Percentiles rank a stretch among this genome's conserved stretches.
These are phyloP conservation scores for Patella vulgata DNA, from an alignment of 1,140 invertebrate genomes.

Conservation along the genomic window DNA sequence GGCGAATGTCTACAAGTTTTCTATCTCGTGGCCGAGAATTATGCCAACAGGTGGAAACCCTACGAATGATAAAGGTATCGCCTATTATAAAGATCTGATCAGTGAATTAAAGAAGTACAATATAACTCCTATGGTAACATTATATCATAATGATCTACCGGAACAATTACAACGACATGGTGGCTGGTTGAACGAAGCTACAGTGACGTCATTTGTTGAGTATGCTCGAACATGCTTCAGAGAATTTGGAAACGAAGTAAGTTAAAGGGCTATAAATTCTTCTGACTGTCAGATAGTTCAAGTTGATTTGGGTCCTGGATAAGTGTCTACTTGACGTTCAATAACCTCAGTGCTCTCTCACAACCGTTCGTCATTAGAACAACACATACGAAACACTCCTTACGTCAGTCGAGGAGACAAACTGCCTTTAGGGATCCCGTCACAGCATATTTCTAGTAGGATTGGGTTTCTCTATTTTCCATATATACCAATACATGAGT, in stretches of 20 bases:
- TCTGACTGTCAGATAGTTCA: no score
- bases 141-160: conserved; percentile 70
- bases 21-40: conserved; percentile 57
- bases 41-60: conserved; percentile 34
- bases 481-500: no score
- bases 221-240: conserved; percentile 66
- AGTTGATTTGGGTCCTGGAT: no score
- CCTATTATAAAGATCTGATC: conserved; percentile 54
- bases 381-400: no score
- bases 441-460: no score
- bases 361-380: no score
- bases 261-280: no score
- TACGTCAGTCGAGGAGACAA: no score
- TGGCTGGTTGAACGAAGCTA: conserved; percentile 70
- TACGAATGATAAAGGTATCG: conserved; percentile 41
- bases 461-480: no score
- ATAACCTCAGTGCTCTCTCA: no score
- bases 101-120: conserved; percentile 43
- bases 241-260: conserved; percentile 62
- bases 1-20: conserved; percentile 56
- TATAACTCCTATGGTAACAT: conserved; percentile 67
- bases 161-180: conserved; percentile 62
- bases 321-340: no score
- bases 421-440: no score
- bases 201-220: conserved; percentile 69